Evolutionary conservation across 2,797 vertebrate genomes (phyloP).

Genomic region (Podarcis siculus): DNA sequence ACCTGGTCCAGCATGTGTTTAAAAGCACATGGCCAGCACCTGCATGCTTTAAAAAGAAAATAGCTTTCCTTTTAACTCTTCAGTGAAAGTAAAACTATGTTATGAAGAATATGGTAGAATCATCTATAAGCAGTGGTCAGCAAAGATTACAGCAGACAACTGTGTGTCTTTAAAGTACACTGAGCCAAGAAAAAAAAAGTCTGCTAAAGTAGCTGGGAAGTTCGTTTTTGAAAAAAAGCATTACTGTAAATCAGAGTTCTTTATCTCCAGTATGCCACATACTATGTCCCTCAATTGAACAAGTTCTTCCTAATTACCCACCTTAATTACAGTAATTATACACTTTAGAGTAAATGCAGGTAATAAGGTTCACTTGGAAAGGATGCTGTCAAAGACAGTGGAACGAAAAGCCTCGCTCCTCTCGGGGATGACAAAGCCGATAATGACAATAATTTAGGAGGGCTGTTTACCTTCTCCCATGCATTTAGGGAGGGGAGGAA

Average conservation of each 20-base stretch:
- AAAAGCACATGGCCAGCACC: conserved; percentile 52
- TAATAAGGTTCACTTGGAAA: conserved; percentile 62
- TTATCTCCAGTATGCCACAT: conserved; percentile 27
- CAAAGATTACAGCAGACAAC: conserved; percentile 50
- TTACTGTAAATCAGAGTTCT: conserved; percentile 57
- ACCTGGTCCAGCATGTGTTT: not conserved
- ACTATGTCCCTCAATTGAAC: conserved; percentile 42
- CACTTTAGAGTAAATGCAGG: conserved; percentile 67
- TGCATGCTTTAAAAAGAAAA: conserved; percentile 55
- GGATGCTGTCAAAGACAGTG: conserved; percentile 43
- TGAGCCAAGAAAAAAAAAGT: conserved; percentile 55
- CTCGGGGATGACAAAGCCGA: not conserved
- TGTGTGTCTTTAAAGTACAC: conserved; percentile 56
- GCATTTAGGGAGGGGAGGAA: not conserved
- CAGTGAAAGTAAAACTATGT: conserved; percentile 36
- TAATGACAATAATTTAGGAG: conserved; percentile 32
- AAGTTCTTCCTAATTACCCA: conserved; percentile 64
- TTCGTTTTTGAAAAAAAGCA: conserved; percentile 42
- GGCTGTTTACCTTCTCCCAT: conserved; percentile 10
- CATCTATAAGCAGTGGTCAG: conserved; percentile 42
- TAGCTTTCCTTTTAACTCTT: conserved; percentile 44
- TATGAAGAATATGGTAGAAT: conserved; percentile 65
- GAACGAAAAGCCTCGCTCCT: not conserved
- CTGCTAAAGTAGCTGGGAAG: conserved; percentile 46
- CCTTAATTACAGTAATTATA: conserved; percentile 69